Evolutionary conservation across 2,888 invertebrate genomes (phyloP), one percentile per base, ranked within the genome.

Genomic region (Hirtodrosophila cameraria): DNA sequence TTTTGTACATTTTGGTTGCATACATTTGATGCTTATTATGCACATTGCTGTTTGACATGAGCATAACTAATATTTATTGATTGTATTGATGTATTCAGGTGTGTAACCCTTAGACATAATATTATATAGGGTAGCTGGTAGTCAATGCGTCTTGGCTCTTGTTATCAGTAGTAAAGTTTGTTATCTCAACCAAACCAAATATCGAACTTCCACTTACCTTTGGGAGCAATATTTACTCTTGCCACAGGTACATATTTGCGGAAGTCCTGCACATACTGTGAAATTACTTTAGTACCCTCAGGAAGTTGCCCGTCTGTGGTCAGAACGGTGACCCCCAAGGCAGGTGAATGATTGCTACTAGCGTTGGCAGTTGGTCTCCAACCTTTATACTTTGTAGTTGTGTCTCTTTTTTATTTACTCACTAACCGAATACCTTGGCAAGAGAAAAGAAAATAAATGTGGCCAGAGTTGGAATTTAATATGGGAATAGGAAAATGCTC

Each of bases 241-340:
- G 36, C 20, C 11, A 3, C n/a, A 11, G 11, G 11, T 12, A 48
- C 12, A 33, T 25, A 55, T 55, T 48, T 55, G 12, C 20, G 25
- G 3, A 28, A 20, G 39, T 18, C 12, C 18, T 41, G 18, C 2
- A 46, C 48, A 46, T 15, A 39, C 12, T 9, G 13, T 11, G 41
- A 49, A 57, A 57, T 33, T 49, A 49, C 49, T 27, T 55, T 41
- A 13, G 39, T 41, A 20, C 13, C 49, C 33, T 41, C 16, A 39
- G 38, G 31, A 39, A 25, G 12, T 16, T 28, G 54, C 23, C 23
- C 15, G 6, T 3, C 38, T 7, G 28, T 25, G 36, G 12, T 15
- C 8, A 45, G 16, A 27, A 15, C 23, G 28, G 11, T 45, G n/a
- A 11, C 6, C 18, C 3, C 12, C n/a, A n/a, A 38, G 33, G 38